These are phyloP conservation scores for Panulirus ornatus DNA, from an alignment of 1,140 invertebrate genomes.

Conservation along the genomic window DNA sequence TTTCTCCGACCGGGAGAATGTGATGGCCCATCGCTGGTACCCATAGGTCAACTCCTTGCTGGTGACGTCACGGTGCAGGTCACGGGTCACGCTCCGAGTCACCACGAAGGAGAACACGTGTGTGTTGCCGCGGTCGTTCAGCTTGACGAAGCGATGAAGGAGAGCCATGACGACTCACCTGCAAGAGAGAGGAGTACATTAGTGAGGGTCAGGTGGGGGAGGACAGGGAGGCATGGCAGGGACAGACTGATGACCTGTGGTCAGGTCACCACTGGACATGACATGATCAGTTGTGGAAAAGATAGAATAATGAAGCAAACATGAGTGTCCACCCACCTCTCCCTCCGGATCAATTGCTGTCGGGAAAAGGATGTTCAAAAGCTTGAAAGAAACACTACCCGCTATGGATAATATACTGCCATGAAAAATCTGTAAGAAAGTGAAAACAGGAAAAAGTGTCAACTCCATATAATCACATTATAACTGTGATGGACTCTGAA, in stretches of 20 bases:
- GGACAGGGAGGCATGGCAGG: neutral
- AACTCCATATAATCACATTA: no score
- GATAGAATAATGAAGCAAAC: neutral
- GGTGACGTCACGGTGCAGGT: slow-evolving; percentile 89
- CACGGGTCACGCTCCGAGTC: slow-evolving; percentile 87
- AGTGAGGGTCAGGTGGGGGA: neutral
- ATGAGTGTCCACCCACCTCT: neutral
- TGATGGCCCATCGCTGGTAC: slow-evolving; percentile 92
- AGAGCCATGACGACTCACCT: slow-evolving; percentile 83
- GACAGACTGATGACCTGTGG: neutral
- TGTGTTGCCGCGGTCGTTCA: slow-evolving; percentile 90
- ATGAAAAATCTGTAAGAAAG: no score
- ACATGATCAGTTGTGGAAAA: neutral
- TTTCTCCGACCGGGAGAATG: slow-evolving; percentile 88
- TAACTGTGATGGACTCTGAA: neutral
- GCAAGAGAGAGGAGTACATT: neutral
- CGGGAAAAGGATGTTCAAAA: neutral
- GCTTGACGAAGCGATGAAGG: slow-evolving; percentile 89
- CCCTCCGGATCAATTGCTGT: neutral
- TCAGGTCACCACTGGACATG: neutral
- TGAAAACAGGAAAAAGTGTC: no score
- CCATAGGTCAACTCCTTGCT: slow-evolving; percentile 91
- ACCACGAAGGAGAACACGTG: slow-evolving; percentile 92
- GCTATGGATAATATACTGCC: no score
- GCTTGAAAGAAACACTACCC: no score